Conservation (phyloP, 2,888 invertebrate species). For the Agapostemon virescens region DNA sequence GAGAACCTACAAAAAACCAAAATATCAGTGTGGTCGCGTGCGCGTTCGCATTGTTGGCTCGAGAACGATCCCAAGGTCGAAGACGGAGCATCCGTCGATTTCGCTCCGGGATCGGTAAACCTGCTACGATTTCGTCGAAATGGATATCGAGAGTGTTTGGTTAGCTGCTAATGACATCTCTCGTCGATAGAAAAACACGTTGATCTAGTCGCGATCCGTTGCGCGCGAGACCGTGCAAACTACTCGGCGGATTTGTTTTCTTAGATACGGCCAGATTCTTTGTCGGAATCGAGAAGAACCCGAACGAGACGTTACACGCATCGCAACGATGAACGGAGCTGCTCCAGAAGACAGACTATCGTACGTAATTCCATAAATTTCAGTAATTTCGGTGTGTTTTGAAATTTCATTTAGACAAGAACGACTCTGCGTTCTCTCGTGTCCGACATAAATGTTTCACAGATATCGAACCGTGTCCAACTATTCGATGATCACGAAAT, state of each 20-base stretch:
- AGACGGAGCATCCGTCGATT: not conserved
- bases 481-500: not conserved
- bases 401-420: not conserved
- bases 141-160: not conserved
- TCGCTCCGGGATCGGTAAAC: not conserved
- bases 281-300: not conserved
- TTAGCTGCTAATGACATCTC: conserved; percentile 39
- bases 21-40: not conserved
- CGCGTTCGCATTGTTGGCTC: not conserved
- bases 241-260: conserved; percentile 1
- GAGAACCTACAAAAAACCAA: not conserved
- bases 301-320: not conserved
- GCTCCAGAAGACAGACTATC: not conserved
- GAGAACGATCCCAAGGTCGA: not conserved
- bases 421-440: not conserved
- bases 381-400: not conserved
- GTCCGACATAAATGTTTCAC: not conserved
- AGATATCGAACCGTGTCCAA: not conserved
- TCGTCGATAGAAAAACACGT: conserved; percentile 1
- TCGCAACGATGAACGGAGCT: conserved; percentile 33
- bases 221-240: not conserved
- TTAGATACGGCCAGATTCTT: not conserved
- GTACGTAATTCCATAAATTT: conserved; percentile 30
- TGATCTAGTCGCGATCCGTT: not conserved
- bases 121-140: not conserved